Evolutionary conservation across 23 tunicate species (phyloP).

Genomic region (Diplosoma virens): DNA sequence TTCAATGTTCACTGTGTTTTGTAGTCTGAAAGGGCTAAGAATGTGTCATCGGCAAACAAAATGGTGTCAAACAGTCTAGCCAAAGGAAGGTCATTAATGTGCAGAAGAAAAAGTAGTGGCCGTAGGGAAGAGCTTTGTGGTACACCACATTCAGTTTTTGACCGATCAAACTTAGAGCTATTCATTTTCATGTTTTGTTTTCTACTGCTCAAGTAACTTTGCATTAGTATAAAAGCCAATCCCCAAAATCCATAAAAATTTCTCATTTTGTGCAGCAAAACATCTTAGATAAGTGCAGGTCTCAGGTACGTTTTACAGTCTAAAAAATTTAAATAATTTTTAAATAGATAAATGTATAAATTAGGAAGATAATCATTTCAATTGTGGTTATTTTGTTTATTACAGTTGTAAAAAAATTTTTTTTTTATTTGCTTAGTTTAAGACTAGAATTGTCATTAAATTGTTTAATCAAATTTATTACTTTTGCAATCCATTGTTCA

Average conservation of each 20-base stretch:
- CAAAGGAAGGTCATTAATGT: not conserved
- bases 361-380: too few species aligned
- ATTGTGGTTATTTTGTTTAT: too few species aligned
- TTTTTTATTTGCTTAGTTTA: too few species aligned
- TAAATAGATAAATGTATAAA: too few species aligned
- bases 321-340: too few species aligned
- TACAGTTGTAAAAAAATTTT: too few species aligned
- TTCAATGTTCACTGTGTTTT: too few species aligned
- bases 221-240: not conserved
- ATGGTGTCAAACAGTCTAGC: slow-evolving; percentile 2
- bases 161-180: not conserved
- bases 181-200: not conserved
- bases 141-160: not conserved
- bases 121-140: slow-evolving; percentile 3
- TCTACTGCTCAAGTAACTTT: slow-evolving; percentile 6
- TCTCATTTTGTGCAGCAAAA: slow-evolving; percentile 1
- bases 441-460: too few species aligned
- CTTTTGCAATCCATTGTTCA: too few species aligned
- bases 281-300: too few species aligned
- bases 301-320: too few species aligned
- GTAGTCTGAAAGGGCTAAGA: not conserved
- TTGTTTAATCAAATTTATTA: too few species aligned
- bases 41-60: slow-evolving; percentile 15
- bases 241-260: not conserved
- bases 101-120: slow-evolving; percentile 10